Evolutionary conservation across 64 coral and sea anemone species (phyloP).

Genomic region (Montipora efflorescens): DNA sequence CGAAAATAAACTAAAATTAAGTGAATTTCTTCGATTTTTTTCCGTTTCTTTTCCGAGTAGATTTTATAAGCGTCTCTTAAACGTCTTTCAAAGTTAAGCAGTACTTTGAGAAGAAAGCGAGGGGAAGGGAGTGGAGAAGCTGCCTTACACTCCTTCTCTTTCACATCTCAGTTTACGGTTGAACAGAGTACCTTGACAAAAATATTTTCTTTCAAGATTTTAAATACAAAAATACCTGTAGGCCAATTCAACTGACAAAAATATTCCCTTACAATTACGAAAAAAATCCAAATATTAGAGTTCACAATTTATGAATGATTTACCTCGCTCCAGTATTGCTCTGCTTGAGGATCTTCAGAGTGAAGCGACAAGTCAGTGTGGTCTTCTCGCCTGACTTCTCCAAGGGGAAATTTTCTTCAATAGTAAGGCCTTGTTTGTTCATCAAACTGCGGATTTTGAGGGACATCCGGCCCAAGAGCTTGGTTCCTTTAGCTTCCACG

Average conservation of each 20-base stretch:
- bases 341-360: constrained; percentile 69
- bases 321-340: constrained; percentile 35
- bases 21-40: too few relatives aligned
- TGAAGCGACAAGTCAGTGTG: constrained; percentile 82
- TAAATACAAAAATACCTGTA: neutral
- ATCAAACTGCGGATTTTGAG: constrained; percentile 62
- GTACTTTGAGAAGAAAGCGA: too few relatives aligned
- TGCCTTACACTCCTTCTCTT: too few relatives aligned
- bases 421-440: constrained; percentile 63
- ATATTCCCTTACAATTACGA: neutral
- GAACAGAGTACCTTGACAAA: neutral
- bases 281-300: neutral
- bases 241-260: neutral
- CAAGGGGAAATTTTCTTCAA: constrained; percentile 68
- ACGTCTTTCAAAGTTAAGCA: too few relatives aligned
- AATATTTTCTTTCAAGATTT: neutral
- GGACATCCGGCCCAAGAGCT: constrained; percentile 62
- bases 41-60: too few relatives aligned
- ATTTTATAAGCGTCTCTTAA: too few relatives aligned
- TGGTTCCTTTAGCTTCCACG: constrained; percentile 85
- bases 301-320: neutral
- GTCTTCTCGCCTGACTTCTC: constrained; percentile 83
- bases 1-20: too few relatives aligned
- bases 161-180: neutral
- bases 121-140: too few relatives aligned